Evolutionary conservation across 2,888 invertebrate species (phyloP), one percentile per base, ranked within the genome.

Genomic region (Chloroclystis v-ata): DNA sequence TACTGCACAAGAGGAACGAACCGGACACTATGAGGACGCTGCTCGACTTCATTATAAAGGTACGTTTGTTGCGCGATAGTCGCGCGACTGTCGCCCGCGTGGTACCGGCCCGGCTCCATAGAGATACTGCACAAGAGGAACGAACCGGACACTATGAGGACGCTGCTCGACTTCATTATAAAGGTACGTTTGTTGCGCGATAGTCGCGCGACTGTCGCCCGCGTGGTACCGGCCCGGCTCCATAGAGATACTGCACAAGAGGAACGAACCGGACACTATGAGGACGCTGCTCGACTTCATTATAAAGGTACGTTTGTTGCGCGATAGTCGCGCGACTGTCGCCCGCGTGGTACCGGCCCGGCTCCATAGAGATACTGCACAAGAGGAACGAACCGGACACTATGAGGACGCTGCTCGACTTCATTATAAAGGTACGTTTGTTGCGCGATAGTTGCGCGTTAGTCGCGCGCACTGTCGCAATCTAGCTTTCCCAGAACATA

Each of bases 221-320:
- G 79, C 82, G 8, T 89, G 89, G 89, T 89, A 72, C 68, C 84
- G 92, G 20, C 89, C 92, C 61, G 92, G 92, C 4, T 92, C 92
- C 1, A 74, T 92, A 48, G 91, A 92, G 75, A 91, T 92, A 45
- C 83, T 91, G 20, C 52, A 75, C 30, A 82, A 78, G 53, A 78
- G 89, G 32, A 78, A 80, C 0, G 89, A 90, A 50, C 78, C 78
- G 0, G 78, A 87, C 8, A 75, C 89, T n/a, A 69, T 91, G 57
- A 71, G 65, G 46, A 65, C 61, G 0, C 68, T 92, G 28, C 70
- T 89, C 0, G 89, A 92, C 52, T 91, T 91, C 49, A 67, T 84
- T 35, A 77, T 84, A 37, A 61, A 78, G 71, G 83, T 82, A 51
- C 32, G 92, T 92, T 65, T 80, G 78, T 24, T 89, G 90, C 13